These are phyloP conservation scores for Plebejus anna DNA, from an alignment of 2,888 invertebrate species.

Conservation along the genomic window DNA sequence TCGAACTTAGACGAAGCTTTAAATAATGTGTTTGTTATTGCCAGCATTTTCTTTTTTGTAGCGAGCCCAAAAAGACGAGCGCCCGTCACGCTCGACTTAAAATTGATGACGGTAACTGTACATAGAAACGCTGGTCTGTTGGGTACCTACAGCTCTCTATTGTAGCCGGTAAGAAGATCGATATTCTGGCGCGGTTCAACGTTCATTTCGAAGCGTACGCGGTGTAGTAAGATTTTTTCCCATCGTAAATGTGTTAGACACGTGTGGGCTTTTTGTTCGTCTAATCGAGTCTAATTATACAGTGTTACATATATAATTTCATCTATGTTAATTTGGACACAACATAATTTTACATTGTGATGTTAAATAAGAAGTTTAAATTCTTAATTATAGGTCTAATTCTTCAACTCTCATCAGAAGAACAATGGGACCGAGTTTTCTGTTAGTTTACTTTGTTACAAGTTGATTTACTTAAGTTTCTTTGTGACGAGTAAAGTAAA, in stretches of 20 bases:
- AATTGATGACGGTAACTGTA: constrained; percentile 21
- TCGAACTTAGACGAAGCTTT: not conserved
- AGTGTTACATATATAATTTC: constrained; percentile 25
- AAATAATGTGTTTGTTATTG: not conserved
- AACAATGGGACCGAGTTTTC: not conserved
- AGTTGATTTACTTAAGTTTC: not conserved
- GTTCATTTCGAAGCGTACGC: constrained; percentile 1
- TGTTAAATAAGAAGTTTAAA: constrained; percentile 4
- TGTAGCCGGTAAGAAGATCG: no score
- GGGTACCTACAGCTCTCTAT: not conserved
- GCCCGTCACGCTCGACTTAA: constrained; percentile 10
- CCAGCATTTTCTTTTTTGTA: not conserved
- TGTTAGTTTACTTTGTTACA: not conserved
- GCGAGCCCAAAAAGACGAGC: constrained; percentile 6
- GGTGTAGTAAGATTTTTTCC: constrained; percentile 21
- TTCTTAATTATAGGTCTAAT: not conserved
- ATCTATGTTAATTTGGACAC: constrained; percentile 22
- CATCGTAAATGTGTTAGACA: constrained; percentile 25
- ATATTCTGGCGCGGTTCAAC: not conserved
- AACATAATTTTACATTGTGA: not conserved
- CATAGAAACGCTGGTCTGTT: not conserved
- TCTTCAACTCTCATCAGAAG: not conserved
- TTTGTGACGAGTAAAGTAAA: not conserved
- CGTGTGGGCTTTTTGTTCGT: constrained; percentile 23
- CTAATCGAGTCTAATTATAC: constrained; percentile 15